Conservation (phyloP, 23 tunicate species). For the Oikopleura dioica region DNA sequence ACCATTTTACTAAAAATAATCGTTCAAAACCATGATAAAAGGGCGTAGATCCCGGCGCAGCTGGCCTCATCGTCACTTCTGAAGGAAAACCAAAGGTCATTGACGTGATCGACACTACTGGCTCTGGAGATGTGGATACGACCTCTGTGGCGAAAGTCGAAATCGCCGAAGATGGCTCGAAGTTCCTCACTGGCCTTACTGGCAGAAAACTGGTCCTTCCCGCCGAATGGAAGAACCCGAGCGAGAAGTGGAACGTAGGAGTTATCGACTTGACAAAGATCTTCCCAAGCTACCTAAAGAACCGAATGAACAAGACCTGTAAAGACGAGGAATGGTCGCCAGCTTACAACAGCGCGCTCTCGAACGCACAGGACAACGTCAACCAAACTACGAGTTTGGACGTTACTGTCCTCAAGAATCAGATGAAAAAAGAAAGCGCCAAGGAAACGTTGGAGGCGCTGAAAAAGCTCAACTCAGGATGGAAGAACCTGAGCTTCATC, state of each 20-base stretch:
- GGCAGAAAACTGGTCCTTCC: conserved; percentile 36
- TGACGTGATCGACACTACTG: conserved; percentile 91
- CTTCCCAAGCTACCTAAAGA: not conserved
- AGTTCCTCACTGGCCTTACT: conserved; percentile 41
- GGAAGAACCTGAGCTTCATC: not conserved
- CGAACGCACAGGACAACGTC: not conserved
- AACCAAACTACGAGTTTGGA: not conserved
- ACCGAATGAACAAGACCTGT: not conserved
- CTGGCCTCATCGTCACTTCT: conserved; percentile 51
- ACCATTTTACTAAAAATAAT: too few relatives aligned
- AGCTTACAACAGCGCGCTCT: not conserved
- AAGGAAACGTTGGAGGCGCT: not conserved
- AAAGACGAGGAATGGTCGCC: not conserved
- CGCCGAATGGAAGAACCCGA: not conserved
- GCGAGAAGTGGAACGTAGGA: not conserved
- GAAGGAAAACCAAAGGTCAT: conserved; percentile 69
- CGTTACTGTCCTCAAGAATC: not conserved
- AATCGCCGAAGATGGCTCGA: conserved; percentile 20
- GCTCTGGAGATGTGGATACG: conserved; percentile 93
- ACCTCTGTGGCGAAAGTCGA: conserved; percentile 18
- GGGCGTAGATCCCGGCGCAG: conserved; percentile 90
- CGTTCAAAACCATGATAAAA: too few relatives aligned
- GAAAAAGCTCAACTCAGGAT: not conserved
- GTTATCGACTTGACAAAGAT: not conserved
- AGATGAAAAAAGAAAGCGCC: not conserved